Percentiles rank a stretch among this genome's conserved stretches.
phyloP scores from a whole-genome alignment of 2,797 vertebrate genomes.

The Chrysolophus pictus region DNA sequence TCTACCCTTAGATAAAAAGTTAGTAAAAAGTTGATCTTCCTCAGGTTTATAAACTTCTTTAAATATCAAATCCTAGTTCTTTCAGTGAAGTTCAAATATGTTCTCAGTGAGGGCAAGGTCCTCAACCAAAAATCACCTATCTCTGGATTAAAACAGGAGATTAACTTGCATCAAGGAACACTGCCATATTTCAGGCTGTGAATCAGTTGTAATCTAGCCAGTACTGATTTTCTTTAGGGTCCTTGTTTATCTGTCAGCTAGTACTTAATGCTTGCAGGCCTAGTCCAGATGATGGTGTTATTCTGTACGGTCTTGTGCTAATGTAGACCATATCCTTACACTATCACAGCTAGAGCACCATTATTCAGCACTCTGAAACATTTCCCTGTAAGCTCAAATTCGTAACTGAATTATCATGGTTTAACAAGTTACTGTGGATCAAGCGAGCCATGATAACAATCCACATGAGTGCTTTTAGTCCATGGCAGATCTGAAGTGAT shows the following conservation, averaged over 20 bases:
- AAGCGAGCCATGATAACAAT: conserved; percentile 16
- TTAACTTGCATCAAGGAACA: not conserved
- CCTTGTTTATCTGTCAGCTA: not conserved
- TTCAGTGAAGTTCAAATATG: not conserved
- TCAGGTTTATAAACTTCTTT: too few species aligned
- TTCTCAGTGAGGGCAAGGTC: not conserved
- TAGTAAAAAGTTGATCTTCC: too few species aligned
- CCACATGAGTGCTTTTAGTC: conserved; percentile 11
- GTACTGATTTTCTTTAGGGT: not conserved
- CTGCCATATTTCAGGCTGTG: not conserved
- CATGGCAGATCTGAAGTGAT: conserved; percentile 1
- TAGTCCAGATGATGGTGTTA: not conserved
- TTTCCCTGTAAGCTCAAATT: conserved; percentile 28
- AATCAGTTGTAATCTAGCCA: not conserved
- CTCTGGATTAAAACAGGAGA: not conserved
- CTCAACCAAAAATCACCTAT: not conserved
- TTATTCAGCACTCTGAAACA: not conserved
- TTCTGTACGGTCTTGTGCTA: not conserved
- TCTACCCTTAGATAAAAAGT: too few species aligned
- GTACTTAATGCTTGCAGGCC: not conserved
- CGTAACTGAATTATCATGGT: conserved; percentile 20
- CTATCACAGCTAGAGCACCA: not conserved
- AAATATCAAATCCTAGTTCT: not conserved
- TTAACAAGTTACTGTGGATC: conserved; percentile 36
- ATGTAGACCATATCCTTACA: not conserved